phyloP scores from a whole-genome alignment of 2,797 vertebrate genomes.

The Anniella stebbinsi region DNA sequence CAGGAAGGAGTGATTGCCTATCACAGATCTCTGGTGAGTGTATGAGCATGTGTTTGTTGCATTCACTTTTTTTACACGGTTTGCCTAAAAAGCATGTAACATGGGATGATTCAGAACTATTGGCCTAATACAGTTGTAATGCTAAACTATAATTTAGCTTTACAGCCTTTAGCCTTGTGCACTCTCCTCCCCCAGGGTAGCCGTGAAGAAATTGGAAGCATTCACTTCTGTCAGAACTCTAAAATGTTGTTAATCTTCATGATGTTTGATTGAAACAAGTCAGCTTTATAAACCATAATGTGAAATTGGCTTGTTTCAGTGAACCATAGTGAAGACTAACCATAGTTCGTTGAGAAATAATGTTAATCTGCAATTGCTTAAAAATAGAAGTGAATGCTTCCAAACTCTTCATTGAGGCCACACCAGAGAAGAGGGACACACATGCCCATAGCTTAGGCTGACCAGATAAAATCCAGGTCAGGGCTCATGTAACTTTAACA shows the following conservation, averaged over 20 bases:
- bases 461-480: too few relatives aligned
- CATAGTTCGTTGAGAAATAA: neutral
- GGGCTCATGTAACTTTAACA: too few relatives aligned
- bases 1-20: neutral
- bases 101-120: neutral
- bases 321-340: too few relatives aligned
- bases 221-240: neutral
- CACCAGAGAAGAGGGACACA: neutral
- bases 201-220: neutral
- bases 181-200: too few relatives aligned
- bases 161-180: neutral
- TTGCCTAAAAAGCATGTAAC: too few relatives aligned
- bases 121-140: neutral
- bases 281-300: neutral
- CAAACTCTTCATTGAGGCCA: neutral
- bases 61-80: too few relatives aligned
- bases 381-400: neutral
- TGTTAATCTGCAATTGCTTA: neutral
- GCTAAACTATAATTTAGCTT: neutral
- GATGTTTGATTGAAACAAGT: neutral
- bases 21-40: neutral
- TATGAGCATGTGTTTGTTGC: too few relatives aligned
- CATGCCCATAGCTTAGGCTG: neutral
- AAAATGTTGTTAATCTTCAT: neutral
- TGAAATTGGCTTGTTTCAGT: neutral